A percentile compares a stretch with the other conserved stretches of the same genome.
phyloP scores from a whole-genome alignment of 1,140 invertebrate genomes.

The Penaeus vannamei region DNA sequence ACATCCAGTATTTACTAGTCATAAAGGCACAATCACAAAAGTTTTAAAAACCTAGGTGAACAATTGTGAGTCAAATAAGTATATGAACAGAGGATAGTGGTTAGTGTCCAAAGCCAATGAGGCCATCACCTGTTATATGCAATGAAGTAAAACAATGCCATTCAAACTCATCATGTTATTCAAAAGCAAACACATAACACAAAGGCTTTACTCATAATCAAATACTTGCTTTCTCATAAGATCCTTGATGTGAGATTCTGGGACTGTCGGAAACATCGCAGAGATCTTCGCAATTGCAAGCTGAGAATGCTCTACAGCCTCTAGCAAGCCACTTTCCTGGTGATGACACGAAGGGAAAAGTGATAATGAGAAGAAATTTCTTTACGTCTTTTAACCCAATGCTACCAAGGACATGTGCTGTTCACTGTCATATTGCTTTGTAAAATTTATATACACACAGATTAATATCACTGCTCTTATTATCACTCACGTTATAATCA shows the following conservation, averaged over 20 bases:
- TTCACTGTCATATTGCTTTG: too few species aligned
- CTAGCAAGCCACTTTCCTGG: slow-evolving; percentile 54
- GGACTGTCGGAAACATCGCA: slow-evolving; percentile 92
- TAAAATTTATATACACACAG: too few species aligned
- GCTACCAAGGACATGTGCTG: background rate
- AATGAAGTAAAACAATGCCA: background rate
- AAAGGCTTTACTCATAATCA: too few species aligned
- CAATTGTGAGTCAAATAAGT: too few species aligned
- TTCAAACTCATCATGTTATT: background rate
- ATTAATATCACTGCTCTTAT: too few species aligned
- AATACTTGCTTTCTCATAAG: slow-evolving; percentile 84
- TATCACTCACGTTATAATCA: too few species aligned
- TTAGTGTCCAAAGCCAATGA: too few species aligned
- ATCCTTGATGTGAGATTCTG: slow-evolving; percentile 88
- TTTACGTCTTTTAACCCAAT: background rate
- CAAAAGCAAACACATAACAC: background rate
- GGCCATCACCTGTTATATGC: too few species aligned
- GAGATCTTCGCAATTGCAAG: slow-evolving; percentile 83
- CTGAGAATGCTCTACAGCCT: slow-evolving; percentile 68
- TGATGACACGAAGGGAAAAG: background rate
- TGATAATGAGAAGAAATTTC: background rate
- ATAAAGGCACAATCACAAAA: too few species aligned
- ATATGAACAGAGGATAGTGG: too few species aligned
- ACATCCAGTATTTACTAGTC: too few species aligned
- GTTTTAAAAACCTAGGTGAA: too few species aligned